Evolutionary conservation across 2,888 invertebrate species (phyloP).

Genomic region (Gryllus longicercus): DNA sequence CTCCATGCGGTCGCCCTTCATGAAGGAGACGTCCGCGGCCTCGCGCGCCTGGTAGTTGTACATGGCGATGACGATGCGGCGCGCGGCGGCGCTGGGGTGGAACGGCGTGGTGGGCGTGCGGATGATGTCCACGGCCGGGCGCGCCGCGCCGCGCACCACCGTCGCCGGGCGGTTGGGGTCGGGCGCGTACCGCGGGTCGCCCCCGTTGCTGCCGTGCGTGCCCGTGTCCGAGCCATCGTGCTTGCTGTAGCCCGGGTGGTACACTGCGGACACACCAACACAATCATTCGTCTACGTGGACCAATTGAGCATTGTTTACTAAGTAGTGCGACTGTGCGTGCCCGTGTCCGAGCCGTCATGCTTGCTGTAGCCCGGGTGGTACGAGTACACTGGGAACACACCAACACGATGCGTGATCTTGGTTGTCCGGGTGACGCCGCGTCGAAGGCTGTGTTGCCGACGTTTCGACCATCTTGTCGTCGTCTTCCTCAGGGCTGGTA

Average conservation of each 20-base stretch:
- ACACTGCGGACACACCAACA: conserved; percentile 39
- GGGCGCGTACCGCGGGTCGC: conserved; percentile 67
- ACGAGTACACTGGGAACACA: conserved; percentile 40
- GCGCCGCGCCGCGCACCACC: conserved; percentile 51
- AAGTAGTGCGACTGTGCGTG: conserved; percentile 33
- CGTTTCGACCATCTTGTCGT: too few species aligned
- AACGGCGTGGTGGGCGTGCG: conserved; percentile 64
- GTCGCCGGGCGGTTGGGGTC: conserved; percentile 70
- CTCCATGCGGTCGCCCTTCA: conserved; percentile 95
- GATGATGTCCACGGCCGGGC: conserved; percentile 67
- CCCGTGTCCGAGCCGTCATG: conserved; percentile 46
- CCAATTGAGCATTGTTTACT: too few species aligned
- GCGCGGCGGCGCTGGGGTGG: conserved; percentile 33
- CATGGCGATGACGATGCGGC: conserved; percentile 78
- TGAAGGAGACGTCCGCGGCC: conserved; percentile 91
- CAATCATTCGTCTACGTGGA: background rate
- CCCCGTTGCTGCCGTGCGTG: conserved; percentile 47
- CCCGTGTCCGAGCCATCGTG: conserved; percentile 46
- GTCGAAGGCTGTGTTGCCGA: too few species aligned
- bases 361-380: conserved; percentile 44
- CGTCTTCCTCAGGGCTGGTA: too few species aligned
- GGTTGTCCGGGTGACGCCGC: too few species aligned
- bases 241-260: conserved; percentile 45
- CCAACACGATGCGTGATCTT: too few species aligned
- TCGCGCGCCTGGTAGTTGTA: conserved; percentile 95